Conservation (phyloP, 2,113 vertebrate genomes). For the Setophaga coronata region DNA sequence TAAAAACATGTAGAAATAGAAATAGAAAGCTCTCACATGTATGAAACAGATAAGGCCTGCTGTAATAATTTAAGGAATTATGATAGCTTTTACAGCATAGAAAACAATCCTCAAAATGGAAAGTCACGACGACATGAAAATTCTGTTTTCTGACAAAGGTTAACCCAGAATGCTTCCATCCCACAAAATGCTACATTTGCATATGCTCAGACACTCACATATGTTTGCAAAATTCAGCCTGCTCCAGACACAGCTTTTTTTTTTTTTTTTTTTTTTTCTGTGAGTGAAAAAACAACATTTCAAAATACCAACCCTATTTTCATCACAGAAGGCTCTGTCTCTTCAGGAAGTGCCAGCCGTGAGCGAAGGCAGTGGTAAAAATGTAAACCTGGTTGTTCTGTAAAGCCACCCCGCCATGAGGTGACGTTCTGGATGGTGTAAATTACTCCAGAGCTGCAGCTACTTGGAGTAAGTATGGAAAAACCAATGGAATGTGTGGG, state of each 20-base stretch:
- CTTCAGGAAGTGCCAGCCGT: neutral
- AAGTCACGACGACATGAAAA: neutral
- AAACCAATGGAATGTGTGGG: neutral
- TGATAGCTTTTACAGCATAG: neutral
- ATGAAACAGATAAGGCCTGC: neutral
- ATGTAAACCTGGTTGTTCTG: neutral
- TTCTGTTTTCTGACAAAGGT: neutral
- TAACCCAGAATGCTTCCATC: constrained; percentile 11
- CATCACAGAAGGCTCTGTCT: neutral
- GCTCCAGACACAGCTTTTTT: neutral
- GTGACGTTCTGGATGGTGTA: neutral
- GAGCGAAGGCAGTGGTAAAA: neutral
- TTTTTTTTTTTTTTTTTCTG: neutral
- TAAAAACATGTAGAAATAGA: neutral
- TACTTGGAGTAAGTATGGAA: neutral
- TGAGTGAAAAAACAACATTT: neutral
- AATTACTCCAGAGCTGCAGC: neutral
- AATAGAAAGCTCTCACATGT: neutral
- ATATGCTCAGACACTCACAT: constrained; percentile 20
- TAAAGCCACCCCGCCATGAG: neutral
- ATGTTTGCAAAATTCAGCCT: neutral
- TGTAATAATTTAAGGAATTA: neutral
- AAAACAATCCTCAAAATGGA: neutral
- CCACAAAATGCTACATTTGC: constrained; percentile 52
- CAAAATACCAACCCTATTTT: neutral